Evolutionary conservation across 2,888 invertebrate species (phyloP).

Genomic region (Strigamia transsilvanica): DNA sequence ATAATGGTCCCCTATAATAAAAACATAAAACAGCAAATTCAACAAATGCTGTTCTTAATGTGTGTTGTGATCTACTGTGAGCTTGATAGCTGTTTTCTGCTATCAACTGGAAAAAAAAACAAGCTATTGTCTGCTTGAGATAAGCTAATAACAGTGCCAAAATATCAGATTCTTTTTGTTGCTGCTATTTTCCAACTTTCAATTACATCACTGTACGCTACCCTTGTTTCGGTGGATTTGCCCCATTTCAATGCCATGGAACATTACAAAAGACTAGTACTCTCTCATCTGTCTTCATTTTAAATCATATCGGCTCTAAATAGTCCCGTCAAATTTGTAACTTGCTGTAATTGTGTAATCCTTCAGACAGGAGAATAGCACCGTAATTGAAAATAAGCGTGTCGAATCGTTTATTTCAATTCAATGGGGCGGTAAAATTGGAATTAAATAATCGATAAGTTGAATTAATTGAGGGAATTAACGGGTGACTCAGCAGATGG

Average conservation of each 20-base stretch:
- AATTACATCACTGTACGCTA: background rate
- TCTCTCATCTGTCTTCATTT: background rate
- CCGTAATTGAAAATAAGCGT: background rate
- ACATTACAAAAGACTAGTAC: background rate
- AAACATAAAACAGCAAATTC: background rate
- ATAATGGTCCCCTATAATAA: background rate
- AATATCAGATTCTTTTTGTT: no score
- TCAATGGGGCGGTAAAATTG: background rate
- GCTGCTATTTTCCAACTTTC: background rate
- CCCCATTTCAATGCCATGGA: conserved; percentile 5
- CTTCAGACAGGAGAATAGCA: background rate
- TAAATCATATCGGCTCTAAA: background rate
- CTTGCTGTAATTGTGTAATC: background rate
- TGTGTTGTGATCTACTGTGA: background rate
- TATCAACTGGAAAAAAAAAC: background rate
- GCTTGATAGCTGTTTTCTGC: background rate
- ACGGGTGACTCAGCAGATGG: conserved; percentile 41
- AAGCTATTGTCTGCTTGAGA: no score
- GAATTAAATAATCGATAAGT: conserved; percentile 27
- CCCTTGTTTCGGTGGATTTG: background rate
- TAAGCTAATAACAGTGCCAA: no score
- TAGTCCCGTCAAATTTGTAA: conserved; percentile 1
- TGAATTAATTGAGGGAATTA: conserved; percentile 6
- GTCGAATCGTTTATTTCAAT: conserved; percentile 1
- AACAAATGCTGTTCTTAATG: background rate